These are phyloP conservation scores for Leptinotarsa texana DNA, from an alignment of 1,140 invertebrate species.

Conservation along the genomic window DNA sequence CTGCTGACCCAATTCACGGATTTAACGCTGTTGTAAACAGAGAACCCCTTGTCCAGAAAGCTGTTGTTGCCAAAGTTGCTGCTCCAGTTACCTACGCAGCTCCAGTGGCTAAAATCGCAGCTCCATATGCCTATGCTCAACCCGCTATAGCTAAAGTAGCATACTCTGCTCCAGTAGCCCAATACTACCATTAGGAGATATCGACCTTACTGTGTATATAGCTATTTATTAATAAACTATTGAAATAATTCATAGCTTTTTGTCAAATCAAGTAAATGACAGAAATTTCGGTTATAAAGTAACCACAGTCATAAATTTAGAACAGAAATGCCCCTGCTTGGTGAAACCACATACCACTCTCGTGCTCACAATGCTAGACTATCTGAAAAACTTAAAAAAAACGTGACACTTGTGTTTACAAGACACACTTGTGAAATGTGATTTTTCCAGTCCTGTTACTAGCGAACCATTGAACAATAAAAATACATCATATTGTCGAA, in stretches of 20 bases:
- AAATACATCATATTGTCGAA: too few species aligned
- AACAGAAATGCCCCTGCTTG: too few species aligned
- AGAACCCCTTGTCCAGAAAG: conserved; percentile 38
- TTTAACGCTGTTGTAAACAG: conserved; percentile 59
- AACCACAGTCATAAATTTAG: too few species aligned
- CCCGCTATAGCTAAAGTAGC: conserved; percentile 22
- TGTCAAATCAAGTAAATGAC: neutral
- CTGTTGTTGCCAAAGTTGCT: conserved; percentile 20
- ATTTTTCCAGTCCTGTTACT: too few species aligned
- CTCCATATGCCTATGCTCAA: conserved; percentile 27
- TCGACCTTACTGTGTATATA: conserved; percentile 10
- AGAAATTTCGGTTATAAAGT: too few species aligned
- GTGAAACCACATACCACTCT: too few species aligned
- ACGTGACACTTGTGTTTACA: too few species aligned
- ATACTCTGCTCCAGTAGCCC: conserved; percentile 27
- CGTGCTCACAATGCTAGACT: too few species aligned
- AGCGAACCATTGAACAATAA: too few species aligned
- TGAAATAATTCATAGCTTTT: neutral
- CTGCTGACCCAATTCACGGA: conserved; percentile 62
- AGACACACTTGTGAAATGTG: too few species aligned
- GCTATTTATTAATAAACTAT: conserved; percentile 13
- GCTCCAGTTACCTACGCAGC: conserved; percentile 40
- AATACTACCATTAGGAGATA: conserved; percentile 7
- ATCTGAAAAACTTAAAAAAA: too few species aligned
- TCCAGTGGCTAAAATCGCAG: conserved; percentile 12